Evolutionary conservation across 2,113 vertebrate species (phyloP).

Genomic region (Phaethon lepturus): DNA sequence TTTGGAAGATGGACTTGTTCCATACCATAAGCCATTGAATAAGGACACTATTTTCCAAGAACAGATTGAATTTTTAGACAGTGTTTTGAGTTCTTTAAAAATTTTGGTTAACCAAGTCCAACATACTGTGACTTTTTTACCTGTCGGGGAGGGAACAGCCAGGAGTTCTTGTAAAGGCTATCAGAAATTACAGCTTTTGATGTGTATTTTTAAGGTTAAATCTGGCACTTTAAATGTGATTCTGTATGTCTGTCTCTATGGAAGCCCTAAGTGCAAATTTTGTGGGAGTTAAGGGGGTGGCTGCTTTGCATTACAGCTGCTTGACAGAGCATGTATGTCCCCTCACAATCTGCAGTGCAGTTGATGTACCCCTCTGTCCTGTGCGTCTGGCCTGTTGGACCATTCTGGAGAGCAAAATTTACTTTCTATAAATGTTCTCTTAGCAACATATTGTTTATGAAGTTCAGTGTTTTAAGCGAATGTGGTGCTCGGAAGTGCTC

Average conservation of each 20-base stretch:
- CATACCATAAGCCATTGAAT: not conserved
- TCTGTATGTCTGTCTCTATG: not conserved
- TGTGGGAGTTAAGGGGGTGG: not conserved
- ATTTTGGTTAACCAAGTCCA: not conserved
- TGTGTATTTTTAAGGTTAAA: not conserved
- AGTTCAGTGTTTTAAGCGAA: not conserved
- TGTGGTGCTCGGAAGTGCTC: not conserved
- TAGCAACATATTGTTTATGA: not conserved
- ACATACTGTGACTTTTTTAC: not conserved
- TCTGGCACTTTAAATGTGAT: not conserved
- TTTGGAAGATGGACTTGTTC: not conserved
- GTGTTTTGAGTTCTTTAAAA: not conserved
- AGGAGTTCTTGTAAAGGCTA: not conserved
- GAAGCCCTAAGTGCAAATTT: not conserved
- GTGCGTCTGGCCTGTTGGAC: not conserved
- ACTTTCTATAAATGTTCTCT: not conserved
- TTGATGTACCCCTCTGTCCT: not conserved
- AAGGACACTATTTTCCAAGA: not conserved
- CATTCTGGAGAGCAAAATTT: not conserved
- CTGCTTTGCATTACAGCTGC: not conserved
- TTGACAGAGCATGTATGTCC: not conserved
- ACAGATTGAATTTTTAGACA: not conserved
- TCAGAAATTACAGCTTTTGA: not conserved
- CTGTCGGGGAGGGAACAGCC: not conserved
- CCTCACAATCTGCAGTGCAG: not conserved